phyloP scores from a whole-genome alignment of 1,140 invertebrate genomes.

The Neomicropteryx cornuta region DNA sequence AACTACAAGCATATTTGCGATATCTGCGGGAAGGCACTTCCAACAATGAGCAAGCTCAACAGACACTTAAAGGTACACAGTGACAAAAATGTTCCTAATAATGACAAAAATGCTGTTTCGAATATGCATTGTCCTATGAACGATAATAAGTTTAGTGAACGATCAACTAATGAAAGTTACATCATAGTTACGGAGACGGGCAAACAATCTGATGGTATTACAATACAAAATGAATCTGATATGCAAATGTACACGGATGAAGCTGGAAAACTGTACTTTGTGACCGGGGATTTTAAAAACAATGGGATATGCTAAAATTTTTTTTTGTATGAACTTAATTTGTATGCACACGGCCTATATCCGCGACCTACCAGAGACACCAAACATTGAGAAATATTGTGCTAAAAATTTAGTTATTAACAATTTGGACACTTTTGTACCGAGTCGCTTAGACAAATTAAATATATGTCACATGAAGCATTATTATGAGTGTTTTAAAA shows the following conservation, averaged over 20 bases:
- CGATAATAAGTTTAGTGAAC: constrained; percentile 1
- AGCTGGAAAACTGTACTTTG: constrained; percentile 8
- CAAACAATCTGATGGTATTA: constrained; percentile 1
- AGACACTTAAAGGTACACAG: constrained; percentile 10
- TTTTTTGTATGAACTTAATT: neutral
- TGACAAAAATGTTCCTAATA: constrained; percentile 7
- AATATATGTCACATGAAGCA: no score
- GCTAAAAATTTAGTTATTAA: no score
- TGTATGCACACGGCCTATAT: neutral
- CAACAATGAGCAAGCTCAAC: constrained; percentile 8
- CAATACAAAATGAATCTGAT: constrained; percentile 1
- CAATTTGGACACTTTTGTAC: no score
- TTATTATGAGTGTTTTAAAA: no score
- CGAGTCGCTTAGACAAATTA: no score
- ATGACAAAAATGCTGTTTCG: constrained; percentile 3
- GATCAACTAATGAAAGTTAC: constrained; percentile 8
- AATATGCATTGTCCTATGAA: neutral
- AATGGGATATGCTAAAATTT: neutral
- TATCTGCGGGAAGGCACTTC: constrained; percentile 25
- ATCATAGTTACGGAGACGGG: constrained; percentile 8
- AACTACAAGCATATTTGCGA: constrained; percentile 48
- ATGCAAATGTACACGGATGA: constrained; percentile 10
- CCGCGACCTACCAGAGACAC: neutral
- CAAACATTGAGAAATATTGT: neutral
- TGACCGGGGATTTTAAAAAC: constrained; percentile 5